phyloP scores from a whole-genome alignment of 2,888 invertebrate species.

The Epinotia demarniana region DNA sequence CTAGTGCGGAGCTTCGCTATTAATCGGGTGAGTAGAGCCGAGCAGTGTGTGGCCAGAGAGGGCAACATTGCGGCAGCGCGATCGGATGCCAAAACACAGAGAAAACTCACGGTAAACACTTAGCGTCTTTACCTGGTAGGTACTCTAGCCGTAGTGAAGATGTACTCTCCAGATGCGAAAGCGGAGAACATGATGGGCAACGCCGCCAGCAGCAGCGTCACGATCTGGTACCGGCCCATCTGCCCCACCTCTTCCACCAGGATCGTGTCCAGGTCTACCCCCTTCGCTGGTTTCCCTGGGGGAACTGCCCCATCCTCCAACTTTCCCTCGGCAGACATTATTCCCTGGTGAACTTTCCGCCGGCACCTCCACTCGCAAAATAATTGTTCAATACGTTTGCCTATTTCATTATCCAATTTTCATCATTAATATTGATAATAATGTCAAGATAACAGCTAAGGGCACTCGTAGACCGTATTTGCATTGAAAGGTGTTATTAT shows the following conservation, averaged over 20 bases:
- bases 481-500: background rate
- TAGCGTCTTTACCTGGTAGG: constrained; percentile 63
- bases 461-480: background rate
- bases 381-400: background rate
- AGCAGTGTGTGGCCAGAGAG: too few relatives aligned
- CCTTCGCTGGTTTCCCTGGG: constrained; percentile 36
- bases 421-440: background rate
- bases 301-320: background rate
- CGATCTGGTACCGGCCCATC: constrained; percentile 74
- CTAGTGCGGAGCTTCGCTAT: too few relatives aligned
- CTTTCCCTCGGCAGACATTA: constrained; percentile 15
- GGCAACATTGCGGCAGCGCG: too few relatives aligned
- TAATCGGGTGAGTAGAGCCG: too few relatives aligned
- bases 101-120: too few relatives aligned
- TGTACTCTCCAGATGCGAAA: constrained; percentile 76
- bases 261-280: constrained; percentile 71
- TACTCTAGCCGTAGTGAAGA: constrained; percentile 77
- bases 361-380: background rate
- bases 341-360: background rate
- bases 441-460: constrained; percentile 15
- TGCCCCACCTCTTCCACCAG: constrained; percentile 73
- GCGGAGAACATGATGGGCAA: constrained; percentile 77
- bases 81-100: too few relatives aligned
- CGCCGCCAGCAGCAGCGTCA: constrained; percentile 68
- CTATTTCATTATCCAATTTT: constrained; percentile 7